Base-by-base conservation (phyloP, 2,888 invertebrate genomes). In the Leptothorax acervorum region DNA sequence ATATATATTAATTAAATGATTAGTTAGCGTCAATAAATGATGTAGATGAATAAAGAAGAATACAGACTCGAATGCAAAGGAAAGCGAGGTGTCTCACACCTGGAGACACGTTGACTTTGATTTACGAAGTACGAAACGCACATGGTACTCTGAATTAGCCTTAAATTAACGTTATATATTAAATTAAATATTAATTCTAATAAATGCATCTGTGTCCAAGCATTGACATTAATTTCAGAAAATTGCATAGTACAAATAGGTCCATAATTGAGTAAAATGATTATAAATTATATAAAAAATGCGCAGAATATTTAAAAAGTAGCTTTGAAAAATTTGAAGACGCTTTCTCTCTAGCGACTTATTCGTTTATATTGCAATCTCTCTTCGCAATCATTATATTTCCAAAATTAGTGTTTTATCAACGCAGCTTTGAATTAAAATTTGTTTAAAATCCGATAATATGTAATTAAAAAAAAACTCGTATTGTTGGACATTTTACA, bases 1-100 rank as follows among this genome's bases (percentile, higher is more conserved):
- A 51, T 51, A 73, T 9, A 35, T 23, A 35, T 18, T 57, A 35
- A 79, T 79, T 73, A 35, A 57, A 45, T 73, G 35, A 79, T 79
- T 35, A 71, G 57, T 57, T 45, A 35, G 12, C 35, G 35, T 71
- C 45, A 35, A 73, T 79, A 79, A 60, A 71, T 45, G 23, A 45
- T 12, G 8, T n/a, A 55, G 55, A 62, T 39, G n/a, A 63, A 63
- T 63, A 5, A 35, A 45, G 18, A 11, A 65, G 31, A 71, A 45
- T 35, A 23, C n/a, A 55, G 1, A 63, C 35, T 35, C 35, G 35
- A 35, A 15, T 42, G 76, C 42, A 12, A 23, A 23, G 6, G 9
- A 55, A 78, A 78, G 9, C 18, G 42, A 73, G 57, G 57, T 12
- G 18, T 15, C 45, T 57, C 45, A 18, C 35, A 42, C 66, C n/a